phyloP scores from a whole-genome alignment of 2,113 vertebrate species.

The Chaetodon trifascialis region DNA sequence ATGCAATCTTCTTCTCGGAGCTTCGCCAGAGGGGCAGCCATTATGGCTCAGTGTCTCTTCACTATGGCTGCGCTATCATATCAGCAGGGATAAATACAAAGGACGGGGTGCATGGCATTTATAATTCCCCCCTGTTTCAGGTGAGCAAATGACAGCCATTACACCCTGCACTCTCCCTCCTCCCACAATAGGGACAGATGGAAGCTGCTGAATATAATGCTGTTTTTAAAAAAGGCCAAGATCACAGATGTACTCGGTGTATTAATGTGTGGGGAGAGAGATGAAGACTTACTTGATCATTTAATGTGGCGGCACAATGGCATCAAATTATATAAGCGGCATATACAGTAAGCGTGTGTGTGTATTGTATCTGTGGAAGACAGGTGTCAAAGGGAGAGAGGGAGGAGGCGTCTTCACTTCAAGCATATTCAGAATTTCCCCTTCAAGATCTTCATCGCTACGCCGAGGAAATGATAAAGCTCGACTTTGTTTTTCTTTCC shows the following conservation, averaged over 20 bases:
- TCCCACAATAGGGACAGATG: constrained; percentile 66
- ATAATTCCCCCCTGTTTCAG: constrained; percentile 76
- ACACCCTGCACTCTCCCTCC: constrained; percentile 67
- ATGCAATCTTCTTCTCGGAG: constrained; percentile 72
- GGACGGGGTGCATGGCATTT: constrained; percentile 64
- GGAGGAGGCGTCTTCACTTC: background rate
- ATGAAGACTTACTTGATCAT: constrained; percentile 45
- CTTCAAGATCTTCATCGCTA: constrained; percentile 31
- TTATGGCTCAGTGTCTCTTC: constrained; percentile 68
- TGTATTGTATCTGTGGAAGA: background rate
- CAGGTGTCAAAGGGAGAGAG: constrained; percentile 19
- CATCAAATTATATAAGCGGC: constrained; percentile 38
- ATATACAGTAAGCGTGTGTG: background rate
- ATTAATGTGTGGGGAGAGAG: constrained; percentile 63
- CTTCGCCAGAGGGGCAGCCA: constrained; percentile 67
- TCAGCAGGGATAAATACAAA: constrained; percentile 79
- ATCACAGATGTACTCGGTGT: constrained; percentile 68
- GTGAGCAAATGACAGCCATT: constrained; percentile 81
- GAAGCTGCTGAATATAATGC: constrained; percentile 68
- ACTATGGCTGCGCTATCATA: constrained; percentile 69
- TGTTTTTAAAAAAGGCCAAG: constrained; percentile 70
- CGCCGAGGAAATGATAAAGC: constrained; percentile 41
- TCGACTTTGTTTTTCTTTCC: constrained; percentile 49
- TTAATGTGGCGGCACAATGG: constrained; percentile 41
- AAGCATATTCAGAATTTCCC: constrained; percentile 13